These are phyloP conservation scores for Python bivittatus DNA, from an alignment of 2,113 vertebrate species.

Conservation along the genomic window DNA sequence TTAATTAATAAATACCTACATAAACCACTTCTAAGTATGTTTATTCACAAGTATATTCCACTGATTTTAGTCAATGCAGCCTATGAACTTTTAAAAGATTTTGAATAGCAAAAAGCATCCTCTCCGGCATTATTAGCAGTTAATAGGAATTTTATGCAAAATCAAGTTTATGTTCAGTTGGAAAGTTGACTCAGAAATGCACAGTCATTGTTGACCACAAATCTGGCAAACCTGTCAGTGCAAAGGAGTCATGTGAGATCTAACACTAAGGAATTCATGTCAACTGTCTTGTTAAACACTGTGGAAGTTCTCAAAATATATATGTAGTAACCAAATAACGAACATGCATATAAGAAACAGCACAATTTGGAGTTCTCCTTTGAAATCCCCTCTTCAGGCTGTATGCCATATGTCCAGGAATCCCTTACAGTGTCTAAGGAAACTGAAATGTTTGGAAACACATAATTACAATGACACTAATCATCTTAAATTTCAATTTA, in stretches of 20 bases:
- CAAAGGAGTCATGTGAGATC: background rate
- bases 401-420: background rate
- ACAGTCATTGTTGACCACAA: background rate
- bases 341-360: conserved; percentile 2
- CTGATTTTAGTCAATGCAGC: background rate
- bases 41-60: background rate
- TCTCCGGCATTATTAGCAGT: background rate
- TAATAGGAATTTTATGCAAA: background rate
- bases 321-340: background rate
- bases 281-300: background rate
- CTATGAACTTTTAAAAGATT: background rate
- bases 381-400: background rate
- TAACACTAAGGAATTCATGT: background rate
- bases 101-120: background rate
- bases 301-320: background rate
- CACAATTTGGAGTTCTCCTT: conserved; percentile 15
- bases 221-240: background rate
- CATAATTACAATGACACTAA: background rate
- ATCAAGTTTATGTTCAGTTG: background rate
- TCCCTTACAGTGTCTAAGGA: conserved; percentile 13
- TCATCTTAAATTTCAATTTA: conserved; percentile 68
- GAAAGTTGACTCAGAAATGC: background rate
- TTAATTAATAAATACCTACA: background rate
- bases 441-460: background rate
- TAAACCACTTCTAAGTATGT: background rate